Conservation (phyloP, 2,888 invertebrate genomes). For the Dysmachus trigonus region DNA sequence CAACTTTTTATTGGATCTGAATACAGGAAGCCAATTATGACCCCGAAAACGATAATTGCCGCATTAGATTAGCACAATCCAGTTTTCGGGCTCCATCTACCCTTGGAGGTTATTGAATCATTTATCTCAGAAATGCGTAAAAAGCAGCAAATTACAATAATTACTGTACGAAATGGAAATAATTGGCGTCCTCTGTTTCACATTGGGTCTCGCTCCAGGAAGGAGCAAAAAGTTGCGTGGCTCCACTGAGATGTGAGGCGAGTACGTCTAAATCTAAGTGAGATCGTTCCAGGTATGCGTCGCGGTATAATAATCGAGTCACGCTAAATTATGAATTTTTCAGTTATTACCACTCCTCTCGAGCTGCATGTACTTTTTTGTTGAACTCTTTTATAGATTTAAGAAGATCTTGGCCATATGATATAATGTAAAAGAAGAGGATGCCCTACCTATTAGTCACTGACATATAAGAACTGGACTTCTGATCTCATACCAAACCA, state of each 20-base stretch:
- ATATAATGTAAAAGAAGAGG: no score
- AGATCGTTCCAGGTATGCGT: background rate
- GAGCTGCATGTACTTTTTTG: background rate
- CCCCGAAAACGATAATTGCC: conserved; percentile 3
- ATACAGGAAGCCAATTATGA: background rate
- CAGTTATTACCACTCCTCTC: background rate
- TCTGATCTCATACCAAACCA: no score
- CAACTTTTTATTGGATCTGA: conserved; percentile 3
- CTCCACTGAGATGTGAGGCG: background rate
- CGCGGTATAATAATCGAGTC: background rate
- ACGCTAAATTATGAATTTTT: conserved; percentile 38
- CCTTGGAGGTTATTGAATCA: conserved; percentile 12
- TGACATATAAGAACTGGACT: no score
- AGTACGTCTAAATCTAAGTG: background rate
- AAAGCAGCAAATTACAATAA: conserved; percentile 13
- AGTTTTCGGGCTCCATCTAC: conserved; percentile 1
- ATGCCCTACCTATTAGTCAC: no score
- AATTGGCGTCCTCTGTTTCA: conserved; percentile 41
- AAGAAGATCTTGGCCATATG: background rate
- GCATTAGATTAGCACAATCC: background rate
- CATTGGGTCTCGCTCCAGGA: background rate
- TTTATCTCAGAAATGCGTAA: conserved; percentile 12
- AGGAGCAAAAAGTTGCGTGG: background rate
- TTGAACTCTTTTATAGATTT: background rate
- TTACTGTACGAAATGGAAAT: conserved; percentile 18